A percentile compares a stretch with the other conserved stretches of the same genome.
Conservation (phyloP, 1,140 invertebrate species). For the Lordiphosa mommai region DNA sequence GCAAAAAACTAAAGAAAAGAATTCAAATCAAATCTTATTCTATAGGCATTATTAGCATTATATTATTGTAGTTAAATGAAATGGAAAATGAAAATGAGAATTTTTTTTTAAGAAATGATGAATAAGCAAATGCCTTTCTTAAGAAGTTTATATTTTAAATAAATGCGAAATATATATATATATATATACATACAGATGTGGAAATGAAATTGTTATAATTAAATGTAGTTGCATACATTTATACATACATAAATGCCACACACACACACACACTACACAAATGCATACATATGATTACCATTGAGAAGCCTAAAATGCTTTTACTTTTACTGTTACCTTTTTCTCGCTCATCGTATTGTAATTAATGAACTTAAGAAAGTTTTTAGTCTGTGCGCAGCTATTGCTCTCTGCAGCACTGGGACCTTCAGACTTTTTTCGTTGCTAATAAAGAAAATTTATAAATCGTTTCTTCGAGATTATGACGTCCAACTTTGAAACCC, state of each 20-base stretch:
- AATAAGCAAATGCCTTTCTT: conserved; percentile 68
- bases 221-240: conserved; percentile 36
- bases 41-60: conserved; percentile 65
- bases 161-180: conserved; percentile 56
- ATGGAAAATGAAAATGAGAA: conserved; percentile 26
- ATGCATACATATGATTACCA: too few relatives aligned
- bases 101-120: conserved; percentile 44
- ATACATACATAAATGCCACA: conserved; percentile 1
- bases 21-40: conserved; percentile 72
- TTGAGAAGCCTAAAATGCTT: too few relatives aligned
- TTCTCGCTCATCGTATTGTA: too few relatives aligned
- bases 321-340: too few relatives aligned
- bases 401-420: too few relatives aligned
- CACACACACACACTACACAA: conserved; percentile 3
- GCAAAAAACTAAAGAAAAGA: conserved; percentile 50
- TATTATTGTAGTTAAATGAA: conserved; percentile 55
- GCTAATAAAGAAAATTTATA: too few relatives aligned
- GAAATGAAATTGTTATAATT: conserved; percentile 51
- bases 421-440: too few relatives aligned
- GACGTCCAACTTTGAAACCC: too few relatives aligned
- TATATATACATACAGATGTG: conserved; percentile 33
- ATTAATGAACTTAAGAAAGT: too few relatives aligned
- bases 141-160: conserved; percentile 67
- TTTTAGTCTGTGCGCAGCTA: too few relatives aligned
- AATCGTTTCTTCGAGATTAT: too few relatives aligned